Conservation (phyloP, 2,888 invertebrate genomes). For the Linnaemya tessellans region DNA sequence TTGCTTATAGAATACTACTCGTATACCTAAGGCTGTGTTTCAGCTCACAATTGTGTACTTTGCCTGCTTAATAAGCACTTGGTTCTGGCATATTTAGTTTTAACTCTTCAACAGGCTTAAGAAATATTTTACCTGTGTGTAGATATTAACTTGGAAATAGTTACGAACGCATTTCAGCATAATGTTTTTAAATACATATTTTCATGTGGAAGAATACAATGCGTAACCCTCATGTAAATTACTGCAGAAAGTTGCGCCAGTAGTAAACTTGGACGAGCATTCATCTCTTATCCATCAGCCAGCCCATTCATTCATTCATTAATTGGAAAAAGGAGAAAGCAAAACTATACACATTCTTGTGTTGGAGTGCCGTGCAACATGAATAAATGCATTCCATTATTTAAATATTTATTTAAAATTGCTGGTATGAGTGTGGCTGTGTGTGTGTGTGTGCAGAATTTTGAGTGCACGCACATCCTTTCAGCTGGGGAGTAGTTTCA, state of each 20-base stretch:
- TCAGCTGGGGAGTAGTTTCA: slow-evolving; percentile 22
- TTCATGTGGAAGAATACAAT: slow-evolving; percentile 37
- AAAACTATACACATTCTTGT: slow-evolving; percentile 21
- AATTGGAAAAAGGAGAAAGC: slow-evolving; percentile 15
- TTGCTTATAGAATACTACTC: slow-evolving; percentile 1
- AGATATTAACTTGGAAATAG: slow-evolving; percentile 2
- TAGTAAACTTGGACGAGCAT: slow-evolving; percentile 40
- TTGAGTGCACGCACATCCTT: slow-evolving; percentile 48
- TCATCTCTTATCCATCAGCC: not conserved
- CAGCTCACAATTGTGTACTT: slow-evolving; percentile 4
- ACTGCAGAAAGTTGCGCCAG: slow-evolving; percentile 7
- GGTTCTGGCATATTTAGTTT: slow-evolving; percentile 31
- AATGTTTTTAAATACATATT: not conserved
- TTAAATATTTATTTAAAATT: slow-evolving; percentile 46
- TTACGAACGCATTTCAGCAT: slow-evolving; percentile 4
- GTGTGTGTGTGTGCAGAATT: slow-evolving; percentile 3
- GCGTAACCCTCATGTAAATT: slow-evolving; percentile 41
- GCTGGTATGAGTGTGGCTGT: not conserved
- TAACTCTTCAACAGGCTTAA: slow-evolving; percentile 46
- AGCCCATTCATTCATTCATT: slow-evolving; percentile 20
- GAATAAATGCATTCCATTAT: slow-evolving; percentile 46
- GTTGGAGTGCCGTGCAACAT: slow-evolving; percentile 32
- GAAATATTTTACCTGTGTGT: slow-evolving; percentile 19
- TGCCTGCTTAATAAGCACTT: slow-evolving; percentile 21
- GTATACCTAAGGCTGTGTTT: not conserved